These are phyloP conservation scores for Protomyctophum bolini DNA, from an alignment of 2,113 vertebrate species.

Conservation along the genomic window DNA sequence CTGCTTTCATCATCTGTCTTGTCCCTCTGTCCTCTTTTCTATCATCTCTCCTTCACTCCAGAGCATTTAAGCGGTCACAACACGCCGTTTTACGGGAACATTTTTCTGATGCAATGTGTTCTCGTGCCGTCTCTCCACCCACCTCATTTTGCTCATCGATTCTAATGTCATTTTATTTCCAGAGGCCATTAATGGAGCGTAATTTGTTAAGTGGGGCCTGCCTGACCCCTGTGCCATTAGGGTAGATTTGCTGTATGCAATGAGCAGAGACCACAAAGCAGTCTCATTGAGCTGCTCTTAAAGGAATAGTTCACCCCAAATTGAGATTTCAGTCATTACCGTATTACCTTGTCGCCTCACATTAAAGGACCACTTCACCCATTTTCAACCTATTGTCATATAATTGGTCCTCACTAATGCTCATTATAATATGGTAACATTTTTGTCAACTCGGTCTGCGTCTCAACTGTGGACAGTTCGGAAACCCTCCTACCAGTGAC, in stretches of 20 bases:
- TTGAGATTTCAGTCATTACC: too few relatives aligned
- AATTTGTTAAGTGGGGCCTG: background rate
- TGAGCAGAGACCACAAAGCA: background rate
- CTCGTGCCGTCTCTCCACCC: background rate
- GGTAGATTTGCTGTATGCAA: background rate
- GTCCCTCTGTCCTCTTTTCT: constrained; percentile 16
- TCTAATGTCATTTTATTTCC: background rate
- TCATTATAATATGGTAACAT: too few relatives aligned
- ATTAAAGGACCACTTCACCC: too few relatives aligned
- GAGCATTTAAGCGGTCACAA: background rate
- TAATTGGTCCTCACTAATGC: too few relatives aligned
- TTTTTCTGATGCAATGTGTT: background rate
- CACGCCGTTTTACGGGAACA: constrained; percentile 7
- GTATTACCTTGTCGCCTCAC: too few relatives aligned
- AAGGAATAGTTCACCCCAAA: too few relatives aligned
- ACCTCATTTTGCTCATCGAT: background rate
- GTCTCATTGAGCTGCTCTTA: background rate
- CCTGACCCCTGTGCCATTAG: background rate
- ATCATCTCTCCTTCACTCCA: background rate
- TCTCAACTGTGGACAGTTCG: too few relatives aligned
- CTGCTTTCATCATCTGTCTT: constrained; percentile 31
- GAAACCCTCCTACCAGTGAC: too few relatives aligned
- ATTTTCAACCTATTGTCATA: too few relatives aligned
- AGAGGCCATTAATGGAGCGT: background rate
- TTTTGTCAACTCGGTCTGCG: too few relatives aligned